phyloP scores from a whole-genome alignment of 2,797 vertebrate species.

The Adrianichthys oophorus region DNA sequence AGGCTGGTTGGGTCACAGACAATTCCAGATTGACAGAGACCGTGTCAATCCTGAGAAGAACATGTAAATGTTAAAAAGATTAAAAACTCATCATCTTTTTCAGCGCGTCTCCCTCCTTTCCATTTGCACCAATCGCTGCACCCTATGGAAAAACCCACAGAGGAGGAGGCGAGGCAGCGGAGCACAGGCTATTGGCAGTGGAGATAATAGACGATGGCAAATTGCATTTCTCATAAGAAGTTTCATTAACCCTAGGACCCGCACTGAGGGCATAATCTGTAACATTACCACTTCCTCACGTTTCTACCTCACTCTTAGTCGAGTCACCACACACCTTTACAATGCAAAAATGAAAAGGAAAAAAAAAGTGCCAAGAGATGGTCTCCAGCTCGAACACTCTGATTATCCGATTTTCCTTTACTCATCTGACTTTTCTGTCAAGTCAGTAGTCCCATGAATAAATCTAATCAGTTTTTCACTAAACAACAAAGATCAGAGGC shows the following conservation, averaged over 20 bases:
- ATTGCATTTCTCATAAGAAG: constrained; percentile 84
- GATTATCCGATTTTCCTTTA: constrained; percentile 31
- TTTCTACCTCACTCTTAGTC: constrained; percentile 52
- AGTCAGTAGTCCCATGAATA: constrained; percentile 37
- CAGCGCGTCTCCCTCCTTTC: constrained; percentile 52
- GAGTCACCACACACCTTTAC: constrained; percentile 63
- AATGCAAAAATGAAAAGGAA: constrained; percentile 41
- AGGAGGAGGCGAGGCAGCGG: constrained; percentile 44
- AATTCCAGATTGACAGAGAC: constrained; percentile 69
- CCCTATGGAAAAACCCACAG: constrained; percentile 64
- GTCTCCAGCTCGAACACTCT: constrained; percentile 25
- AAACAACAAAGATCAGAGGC: constrained; percentile 23
- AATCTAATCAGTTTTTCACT: constrained; percentile 24
- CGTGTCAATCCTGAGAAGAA: constrained; percentile 72
- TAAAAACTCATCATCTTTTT: constrained; percentile 83
- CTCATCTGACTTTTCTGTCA: constrained; percentile 20
- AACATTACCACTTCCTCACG: constrained; percentile 82
- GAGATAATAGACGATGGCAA: constrained; percentile 82
- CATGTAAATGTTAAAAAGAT: constrained; percentile 84
- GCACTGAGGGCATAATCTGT: constrained; percentile 79
- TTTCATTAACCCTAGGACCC: constrained; percentile 84
- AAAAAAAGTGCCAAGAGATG: constrained; percentile 27
- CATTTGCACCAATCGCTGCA: constrained; percentile 57
- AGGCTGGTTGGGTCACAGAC: constrained; percentile 66
- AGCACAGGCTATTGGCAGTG: constrained; percentile 70